These are phyloP conservation scores for Acanthochromis polyacanthus DNA, from an alignment of 2,113 vertebrate genomes.

Conservation along the genomic window DNA sequence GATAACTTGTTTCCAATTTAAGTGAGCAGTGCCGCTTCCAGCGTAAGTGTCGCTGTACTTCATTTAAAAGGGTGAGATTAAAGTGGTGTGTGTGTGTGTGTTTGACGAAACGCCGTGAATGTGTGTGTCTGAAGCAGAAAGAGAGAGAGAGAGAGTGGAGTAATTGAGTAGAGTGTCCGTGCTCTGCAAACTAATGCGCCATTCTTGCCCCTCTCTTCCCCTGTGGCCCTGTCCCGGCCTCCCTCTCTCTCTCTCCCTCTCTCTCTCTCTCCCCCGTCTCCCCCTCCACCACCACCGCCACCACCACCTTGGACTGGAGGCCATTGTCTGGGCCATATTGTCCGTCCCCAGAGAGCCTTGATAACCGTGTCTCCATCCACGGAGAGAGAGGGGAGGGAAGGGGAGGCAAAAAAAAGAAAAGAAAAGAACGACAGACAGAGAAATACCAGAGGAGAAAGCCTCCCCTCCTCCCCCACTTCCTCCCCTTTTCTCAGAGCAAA, in stretches of 20 bases:
- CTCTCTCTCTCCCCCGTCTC: constrained; percentile 27
- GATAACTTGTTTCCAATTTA: constrained; percentile 50
- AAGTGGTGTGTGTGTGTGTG: constrained; percentile 53
- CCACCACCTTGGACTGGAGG: constrained; percentile 76
- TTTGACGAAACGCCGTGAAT: not conserved
- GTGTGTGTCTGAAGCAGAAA: constrained; percentile 30
- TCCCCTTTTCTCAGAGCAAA: constrained; percentile 39
- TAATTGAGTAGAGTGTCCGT: constrained; percentile 82
- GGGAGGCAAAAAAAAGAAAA: constrained; percentile 52
- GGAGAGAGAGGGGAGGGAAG: constrained; percentile 41
- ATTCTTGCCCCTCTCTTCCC: constrained; percentile 72
- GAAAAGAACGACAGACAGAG: constrained; percentile 75
- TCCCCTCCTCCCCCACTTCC: constrained; percentile 40
- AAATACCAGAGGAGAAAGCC: constrained; percentile 83
- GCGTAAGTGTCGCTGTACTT: constrained; percentile 56
- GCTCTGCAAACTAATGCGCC: constrained; percentile 80
- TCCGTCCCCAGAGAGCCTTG: constrained; percentile 83
- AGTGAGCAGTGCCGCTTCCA: constrained; percentile 52
- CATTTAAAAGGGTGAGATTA: constrained; percentile 73
- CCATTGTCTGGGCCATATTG: constrained; percentile 80
- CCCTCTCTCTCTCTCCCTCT: constrained; percentile 46
- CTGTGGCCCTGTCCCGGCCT: constrained; percentile 70
- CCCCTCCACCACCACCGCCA: constrained; percentile 34
- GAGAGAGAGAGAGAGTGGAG: constrained; percentile 59
- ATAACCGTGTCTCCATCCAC: constrained; percentile 87